A percentile compares a stretch with the other conserved stretches of the same genome.
phyloP scores from a whole-genome alignment of 2,888 invertebrate genomes.

The Didymodactylos carnosus region DNA sequence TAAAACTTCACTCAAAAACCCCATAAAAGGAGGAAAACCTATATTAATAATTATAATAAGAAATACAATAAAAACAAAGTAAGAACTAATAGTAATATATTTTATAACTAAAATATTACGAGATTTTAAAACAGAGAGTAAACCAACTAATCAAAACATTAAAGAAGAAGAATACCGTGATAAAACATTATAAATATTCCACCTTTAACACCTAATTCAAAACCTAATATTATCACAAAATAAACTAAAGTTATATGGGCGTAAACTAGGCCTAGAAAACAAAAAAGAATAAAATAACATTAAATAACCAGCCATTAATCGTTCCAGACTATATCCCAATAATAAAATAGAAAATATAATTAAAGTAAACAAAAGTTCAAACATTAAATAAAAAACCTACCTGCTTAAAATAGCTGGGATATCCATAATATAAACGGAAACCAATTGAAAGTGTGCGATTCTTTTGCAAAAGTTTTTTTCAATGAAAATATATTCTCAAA shows the following conservation, averaged over 20 bases:
- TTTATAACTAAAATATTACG: neutral
- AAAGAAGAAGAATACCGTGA: neutral
- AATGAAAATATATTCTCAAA: no score
- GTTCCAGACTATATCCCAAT: constrained; percentile 50
- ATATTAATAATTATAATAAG: neutral
- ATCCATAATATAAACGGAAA: no score
- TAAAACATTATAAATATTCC: neutral
- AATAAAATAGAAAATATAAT: constrained; percentile 48
- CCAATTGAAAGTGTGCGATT: no score
- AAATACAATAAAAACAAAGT: neutral
- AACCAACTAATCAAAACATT: neutral
- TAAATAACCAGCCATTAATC: constrained; percentile 47
- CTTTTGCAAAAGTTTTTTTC: no score
- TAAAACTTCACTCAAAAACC: neutral
- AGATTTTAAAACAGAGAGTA: neutral
- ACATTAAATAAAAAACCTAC: constrained; percentile 52
- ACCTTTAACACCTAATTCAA: neutral
- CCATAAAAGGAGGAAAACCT: neutral
- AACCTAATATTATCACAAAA: neutral
- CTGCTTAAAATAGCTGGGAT: no score
- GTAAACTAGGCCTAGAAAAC: constrained; percentile 47
- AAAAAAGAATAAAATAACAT: constrained; percentile 53
- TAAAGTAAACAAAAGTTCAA: constrained; percentile 51
- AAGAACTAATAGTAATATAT: neutral
- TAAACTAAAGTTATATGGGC: constrained; percentile 50